These are phyloP conservation scores for Oeneis ivallda DNA, from an alignment of 2,888 invertebrate genomes.

Conservation along the genomic window DNA sequence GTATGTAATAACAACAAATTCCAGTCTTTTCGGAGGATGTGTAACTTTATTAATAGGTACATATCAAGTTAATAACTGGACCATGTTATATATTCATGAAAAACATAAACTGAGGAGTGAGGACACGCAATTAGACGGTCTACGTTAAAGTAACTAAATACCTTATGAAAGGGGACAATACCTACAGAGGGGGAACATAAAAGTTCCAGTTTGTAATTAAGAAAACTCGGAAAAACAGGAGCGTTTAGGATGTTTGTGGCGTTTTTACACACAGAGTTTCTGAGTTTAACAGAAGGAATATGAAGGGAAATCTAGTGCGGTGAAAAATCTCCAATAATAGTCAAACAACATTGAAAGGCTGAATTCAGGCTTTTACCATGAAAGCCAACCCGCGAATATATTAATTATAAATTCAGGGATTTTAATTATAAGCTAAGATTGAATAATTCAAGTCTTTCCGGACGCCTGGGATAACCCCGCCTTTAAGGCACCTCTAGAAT, in stretches of 20 bases:
- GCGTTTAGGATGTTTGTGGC: conserved; percentile 9
- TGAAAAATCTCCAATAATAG: not conserved
- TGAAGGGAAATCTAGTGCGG: no score
- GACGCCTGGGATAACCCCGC: not conserved
- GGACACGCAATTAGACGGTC: conserved; percentile 9
- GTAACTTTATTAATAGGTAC: not conserved
- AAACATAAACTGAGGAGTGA: not conserved
- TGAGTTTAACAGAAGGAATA: not conserved
- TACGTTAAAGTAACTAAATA: not conserved
- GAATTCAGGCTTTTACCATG: conserved; percentile 1
- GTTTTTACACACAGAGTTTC: not conserved
- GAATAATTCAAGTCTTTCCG: conserved; percentile 12
- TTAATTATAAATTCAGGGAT: conserved; percentile 14
- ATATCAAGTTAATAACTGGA: not conserved
- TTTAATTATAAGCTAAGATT: conserved; percentile 18
- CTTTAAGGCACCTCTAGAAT: conserved; percentile 7
- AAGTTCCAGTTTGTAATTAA: conserved; percentile 18
- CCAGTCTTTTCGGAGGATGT: no score
- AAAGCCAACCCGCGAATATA: conserved; percentile 9
- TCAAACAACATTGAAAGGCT: not conserved
- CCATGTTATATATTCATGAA: conserved; percentile 15
- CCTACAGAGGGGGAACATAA: conserved; percentile 5
- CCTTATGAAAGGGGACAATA: conserved; percentile 6
- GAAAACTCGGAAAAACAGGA: conserved; percentile 1
- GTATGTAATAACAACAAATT: no score